These are phyloP conservation scores for Bos indicus DNA, from an alignment of 2,113 vertebrate species.

Conservation along the genomic window DNA sequence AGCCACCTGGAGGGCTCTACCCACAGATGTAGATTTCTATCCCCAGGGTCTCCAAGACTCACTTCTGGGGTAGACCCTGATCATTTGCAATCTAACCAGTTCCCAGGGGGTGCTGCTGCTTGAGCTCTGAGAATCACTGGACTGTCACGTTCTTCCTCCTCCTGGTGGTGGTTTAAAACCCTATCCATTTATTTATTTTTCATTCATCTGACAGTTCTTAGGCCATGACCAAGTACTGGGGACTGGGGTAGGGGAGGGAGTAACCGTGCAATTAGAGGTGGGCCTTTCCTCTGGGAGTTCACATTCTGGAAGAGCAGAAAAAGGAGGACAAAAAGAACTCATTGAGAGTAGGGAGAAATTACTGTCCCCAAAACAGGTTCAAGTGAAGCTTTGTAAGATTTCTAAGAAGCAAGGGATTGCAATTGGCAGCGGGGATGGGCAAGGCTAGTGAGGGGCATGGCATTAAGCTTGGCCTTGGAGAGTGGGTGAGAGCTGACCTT, in stretches of 20 bases:
- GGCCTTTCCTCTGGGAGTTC: neutral
- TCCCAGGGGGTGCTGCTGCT: neutral
- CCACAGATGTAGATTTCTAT: neutral
- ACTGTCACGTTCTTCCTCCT: neutral
- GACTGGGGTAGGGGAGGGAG: neutral
- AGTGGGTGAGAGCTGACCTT: neutral
- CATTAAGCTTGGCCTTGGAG: neutral
- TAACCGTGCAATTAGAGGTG: accelerated
- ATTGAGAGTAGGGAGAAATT: neutral
- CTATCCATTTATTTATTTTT: neutral
- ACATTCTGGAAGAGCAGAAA: neutral
- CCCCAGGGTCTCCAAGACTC: neutral
- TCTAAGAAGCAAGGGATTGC: neutral
- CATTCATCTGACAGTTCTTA: neutral
- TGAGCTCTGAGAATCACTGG: neutral
- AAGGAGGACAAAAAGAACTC: neutral
- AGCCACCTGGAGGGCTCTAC: neutral
- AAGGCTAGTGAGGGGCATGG: neutral
- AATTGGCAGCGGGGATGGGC: neutral
- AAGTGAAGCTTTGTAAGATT: neutral
- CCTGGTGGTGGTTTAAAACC: neutral
- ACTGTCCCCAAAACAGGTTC: neutral
- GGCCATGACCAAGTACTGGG: neutral
- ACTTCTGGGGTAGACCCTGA: neutral
- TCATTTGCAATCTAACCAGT: neutral